These are phyloP conservation scores for Thrips palmi DNA, from an alignment of 1,140 invertebrate species.

Conservation along the genomic window DNA sequence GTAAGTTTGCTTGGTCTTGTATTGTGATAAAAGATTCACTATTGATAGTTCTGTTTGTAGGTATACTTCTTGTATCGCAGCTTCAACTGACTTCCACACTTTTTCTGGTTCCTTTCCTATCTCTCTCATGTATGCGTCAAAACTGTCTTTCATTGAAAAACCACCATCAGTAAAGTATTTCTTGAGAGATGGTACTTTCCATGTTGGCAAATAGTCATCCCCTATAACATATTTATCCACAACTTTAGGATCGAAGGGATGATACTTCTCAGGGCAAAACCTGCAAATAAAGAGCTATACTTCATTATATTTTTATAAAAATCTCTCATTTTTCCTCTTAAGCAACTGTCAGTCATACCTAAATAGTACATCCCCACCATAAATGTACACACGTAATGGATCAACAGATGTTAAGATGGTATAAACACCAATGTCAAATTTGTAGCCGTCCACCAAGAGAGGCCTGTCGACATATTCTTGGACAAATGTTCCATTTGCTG, in stretches of 20 bases:
- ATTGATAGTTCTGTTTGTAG: conserved; percentile 56
- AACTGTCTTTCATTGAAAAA: conserved; percentile 70
- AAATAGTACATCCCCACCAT: conserved; percentile 75
- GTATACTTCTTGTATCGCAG: conserved; percentile 54
- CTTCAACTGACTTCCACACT: conserved; percentile 68
- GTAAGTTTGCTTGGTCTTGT: conserved; percentile 49
- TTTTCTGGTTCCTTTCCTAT: conserved; percentile 47
- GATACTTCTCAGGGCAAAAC: conserved; percentile 82
- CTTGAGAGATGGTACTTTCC: conserved; percentile 74
- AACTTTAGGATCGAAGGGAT: conserved; percentile 69
- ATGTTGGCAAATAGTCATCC: conserved; percentile 86
- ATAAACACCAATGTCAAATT: conserved; percentile 96
- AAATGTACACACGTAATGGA: conserved; percentile 75
- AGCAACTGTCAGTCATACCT: conserved; percentile 44
- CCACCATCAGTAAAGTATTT: conserved; percentile 57
- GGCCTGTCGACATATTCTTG: conserved; percentile 79
- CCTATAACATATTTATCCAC: conserved; percentile 86
- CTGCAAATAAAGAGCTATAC: conserved; percentile 24
- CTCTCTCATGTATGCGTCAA: conserved; percentile 62
- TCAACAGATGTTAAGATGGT: conserved; percentile 79
- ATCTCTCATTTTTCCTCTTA: too few species aligned
- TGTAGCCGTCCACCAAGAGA: conserved; percentile 65
- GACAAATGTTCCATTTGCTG: conserved; percentile 60
- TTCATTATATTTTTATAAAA: neutral
- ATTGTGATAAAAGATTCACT: conserved; percentile 30